Base-by-base conservation (phyloP, 1,140 invertebrate species). In the Philopotamus ludificatus region DNA sequence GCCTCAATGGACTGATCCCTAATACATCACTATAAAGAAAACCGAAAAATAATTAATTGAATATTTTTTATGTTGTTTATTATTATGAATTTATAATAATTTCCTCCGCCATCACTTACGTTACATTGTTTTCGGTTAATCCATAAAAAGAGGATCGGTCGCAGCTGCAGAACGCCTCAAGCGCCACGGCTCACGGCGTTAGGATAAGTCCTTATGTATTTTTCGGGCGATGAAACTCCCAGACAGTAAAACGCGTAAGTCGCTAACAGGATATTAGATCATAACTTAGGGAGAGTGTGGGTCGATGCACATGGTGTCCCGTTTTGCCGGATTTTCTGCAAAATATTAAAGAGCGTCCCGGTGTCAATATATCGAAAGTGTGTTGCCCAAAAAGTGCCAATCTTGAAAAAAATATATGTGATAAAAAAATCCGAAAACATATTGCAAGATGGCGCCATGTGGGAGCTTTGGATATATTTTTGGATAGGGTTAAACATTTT, bases 201-300 rank as follows among this genome's bases (percentile, higher is more conserved):
- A 9, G 20, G n/a, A 3, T 3, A 25, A 34, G 25, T 39, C 34
- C 16, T 55, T 59, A 26, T 26, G 23, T 21, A 25, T 16, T 50
- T 58, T 3, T n/a, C n/a, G 50, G 49, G 18, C 26, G 21, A 25
- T n/a, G 26, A 51, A 42, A 63, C 26, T 23, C 58, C 47, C 41
- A 53, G 54, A 54, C 34, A 63, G 26, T 62, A 63, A 69, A 68
- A 63, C 42, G 60, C 60, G 58, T 62, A 65, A 69, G 67, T 69
- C 67, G 22, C 63, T 50, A 65, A 69, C 67, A 65, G 67, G 67
- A 69, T 69, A 69, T 69, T 69, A 69, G 67, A 64, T 69, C 67
- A 65, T 69, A 69, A 69, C 67, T 69, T 54, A 69, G 50, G 63
- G 66, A 12, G 49, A 44, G 50, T 62, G 65, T 44, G 47, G 39